Evolutionary conservation across 2,888 invertebrate genomes (phyloP).

Genomic region (Diploptera punctata): DNA sequence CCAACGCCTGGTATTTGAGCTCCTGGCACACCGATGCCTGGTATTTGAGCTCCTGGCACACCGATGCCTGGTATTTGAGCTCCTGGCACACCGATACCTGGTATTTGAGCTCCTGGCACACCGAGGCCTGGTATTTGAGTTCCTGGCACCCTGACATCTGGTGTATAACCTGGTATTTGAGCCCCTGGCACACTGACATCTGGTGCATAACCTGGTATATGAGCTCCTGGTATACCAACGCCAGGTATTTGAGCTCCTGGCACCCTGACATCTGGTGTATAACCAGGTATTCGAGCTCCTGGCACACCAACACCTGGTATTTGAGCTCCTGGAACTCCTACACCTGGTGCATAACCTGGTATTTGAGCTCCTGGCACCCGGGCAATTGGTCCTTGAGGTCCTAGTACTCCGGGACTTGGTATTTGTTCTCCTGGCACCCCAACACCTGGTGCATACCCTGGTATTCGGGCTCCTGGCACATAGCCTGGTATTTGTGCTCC

Average conservation of each 20-base stretch:
- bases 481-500: background rate
- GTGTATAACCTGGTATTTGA: background rate
- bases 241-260: conserved; percentile 10
- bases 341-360: conserved; percentile 17
- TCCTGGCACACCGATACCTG: conserved; percentile 34
- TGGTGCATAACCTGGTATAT: too few relatives aligned
- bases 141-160: conserved; percentile 13
- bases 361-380: background rate
- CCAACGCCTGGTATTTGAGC: conserved; percentile 33
- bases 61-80: conserved; percentile 19
- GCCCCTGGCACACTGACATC: background rate
- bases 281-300: conserved; percentile 22
- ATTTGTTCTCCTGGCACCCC: conserved; percentile 39
- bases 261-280: conserved; percentile 5
- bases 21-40: background rate
- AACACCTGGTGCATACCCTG: background rate
- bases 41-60: background rate
- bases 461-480: background rate
- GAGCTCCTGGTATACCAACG: conserved; percentile 45
- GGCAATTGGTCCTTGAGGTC: background rate
- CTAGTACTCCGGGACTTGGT: conserved; percentile 31
- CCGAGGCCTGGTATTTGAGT: conserved; percentile 18
- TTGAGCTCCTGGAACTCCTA: conserved; percentile 16
- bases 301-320: conserved; percentile 8
- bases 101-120: conserved; percentile 40